A percentile compares a stretch with the other conserved stretches of the same genome.
phyloP scores from a whole-genome alignment of 1,140 invertebrate species.

The Drosophila pectinifera region DNA sequence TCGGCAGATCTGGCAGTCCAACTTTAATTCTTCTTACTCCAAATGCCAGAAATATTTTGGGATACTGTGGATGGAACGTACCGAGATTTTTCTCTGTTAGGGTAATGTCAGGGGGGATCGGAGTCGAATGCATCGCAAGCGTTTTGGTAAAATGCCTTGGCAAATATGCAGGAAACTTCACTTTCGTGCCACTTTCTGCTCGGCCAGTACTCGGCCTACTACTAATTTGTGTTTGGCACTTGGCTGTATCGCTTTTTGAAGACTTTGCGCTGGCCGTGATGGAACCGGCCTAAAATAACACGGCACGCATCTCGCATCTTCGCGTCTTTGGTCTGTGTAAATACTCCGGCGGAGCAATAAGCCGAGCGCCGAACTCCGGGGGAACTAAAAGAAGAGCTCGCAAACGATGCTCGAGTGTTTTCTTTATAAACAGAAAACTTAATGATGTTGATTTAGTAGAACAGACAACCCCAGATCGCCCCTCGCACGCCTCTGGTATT shows the following conservation, averaged over 20 bases:
- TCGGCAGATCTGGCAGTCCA: too few species aligned
- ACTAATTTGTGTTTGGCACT: slow-evolving; percentile 72
- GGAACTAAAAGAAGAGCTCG: slow-evolving; percentile 54
- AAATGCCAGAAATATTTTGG: background rate
- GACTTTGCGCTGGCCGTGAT: slow-evolving; percentile 33
- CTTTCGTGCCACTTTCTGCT: slow-evolving; percentile 29
- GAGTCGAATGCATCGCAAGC: slow-evolving; percentile 22
- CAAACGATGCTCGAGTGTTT: slow-evolving; percentile 74
- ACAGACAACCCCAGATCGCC: slow-evolving; percentile 51
- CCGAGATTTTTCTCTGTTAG: background rate
- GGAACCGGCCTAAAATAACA: slow-evolving; percentile 69
- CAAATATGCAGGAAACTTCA: slow-evolving; percentile 70
- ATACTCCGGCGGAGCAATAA: slow-evolving; percentile 67
- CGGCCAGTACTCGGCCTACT: slow-evolving; percentile 33
- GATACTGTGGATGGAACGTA: background rate
- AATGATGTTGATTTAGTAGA: slow-evolving; percentile 83
- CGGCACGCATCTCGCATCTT: slow-evolving; percentile 71
- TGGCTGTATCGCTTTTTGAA: slow-evolving; percentile 59
- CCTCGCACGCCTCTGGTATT: slow-evolving; percentile 37
- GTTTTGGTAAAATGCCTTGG: slow-evolving; percentile 58
- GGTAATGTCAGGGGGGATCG: background rate
- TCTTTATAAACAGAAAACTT: slow-evolving; percentile 83
- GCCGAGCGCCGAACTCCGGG: slow-evolving; percentile 38
- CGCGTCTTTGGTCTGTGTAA: slow-evolving; percentile 68
- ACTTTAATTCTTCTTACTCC: too few species aligned